Conservation (phyloP, 2,888 invertebrate genomes). For the Theristus sp. region DNA sequence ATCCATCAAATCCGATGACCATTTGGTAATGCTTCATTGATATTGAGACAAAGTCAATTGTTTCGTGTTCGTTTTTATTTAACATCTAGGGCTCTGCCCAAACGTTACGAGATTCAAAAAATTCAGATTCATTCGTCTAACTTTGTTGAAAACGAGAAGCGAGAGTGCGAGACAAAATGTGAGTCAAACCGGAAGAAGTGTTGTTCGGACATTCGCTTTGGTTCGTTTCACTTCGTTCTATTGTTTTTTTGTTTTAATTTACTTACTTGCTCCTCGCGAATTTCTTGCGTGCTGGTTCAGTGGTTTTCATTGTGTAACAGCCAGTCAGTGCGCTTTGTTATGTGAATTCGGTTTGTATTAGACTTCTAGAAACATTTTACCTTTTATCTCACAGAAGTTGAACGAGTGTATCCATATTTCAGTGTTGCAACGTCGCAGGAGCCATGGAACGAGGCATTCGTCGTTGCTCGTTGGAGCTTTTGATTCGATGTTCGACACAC, state of each 20-base stretch:
- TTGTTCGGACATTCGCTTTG: slow-evolving; percentile 75
- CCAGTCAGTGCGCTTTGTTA: background rate
- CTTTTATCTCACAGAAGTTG: slow-evolving; percentile 46
- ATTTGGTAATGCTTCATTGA: too few species aligned
- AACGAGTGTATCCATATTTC: slow-evolving; percentile 72
- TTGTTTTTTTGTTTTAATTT: background rate
- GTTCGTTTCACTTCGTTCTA: slow-evolving; percentile 41
- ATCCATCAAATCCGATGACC: too few species aligned
- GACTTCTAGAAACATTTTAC: background rate
- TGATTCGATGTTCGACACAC: slow-evolving; percentile 77
- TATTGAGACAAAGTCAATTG: too few species aligned
- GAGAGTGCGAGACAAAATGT: too few species aligned
- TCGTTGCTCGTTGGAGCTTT: slow-evolving; percentile 79
- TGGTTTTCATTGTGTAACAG: background rate
- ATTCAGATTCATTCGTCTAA: too few species aligned
- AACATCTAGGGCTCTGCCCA: too few species aligned
- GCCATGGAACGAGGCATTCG: slow-evolving; percentile 53
- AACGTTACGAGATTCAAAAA: too few species aligned
- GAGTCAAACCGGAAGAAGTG: slow-evolving; percentile 87
- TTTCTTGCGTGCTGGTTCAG: background rate
- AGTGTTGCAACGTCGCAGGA: slow-evolving; percentile 75
- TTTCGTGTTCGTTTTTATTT: too few species aligned
- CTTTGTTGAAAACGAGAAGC: too few species aligned
- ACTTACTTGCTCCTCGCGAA: background rate
- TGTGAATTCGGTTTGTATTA: background rate